Percentiles rank a stretch among this genome's conserved stretches.
phyloP scores from a whole-genome alignment of 2,888 invertebrate genomes.

The Lycaena phlaeas region DNA sequence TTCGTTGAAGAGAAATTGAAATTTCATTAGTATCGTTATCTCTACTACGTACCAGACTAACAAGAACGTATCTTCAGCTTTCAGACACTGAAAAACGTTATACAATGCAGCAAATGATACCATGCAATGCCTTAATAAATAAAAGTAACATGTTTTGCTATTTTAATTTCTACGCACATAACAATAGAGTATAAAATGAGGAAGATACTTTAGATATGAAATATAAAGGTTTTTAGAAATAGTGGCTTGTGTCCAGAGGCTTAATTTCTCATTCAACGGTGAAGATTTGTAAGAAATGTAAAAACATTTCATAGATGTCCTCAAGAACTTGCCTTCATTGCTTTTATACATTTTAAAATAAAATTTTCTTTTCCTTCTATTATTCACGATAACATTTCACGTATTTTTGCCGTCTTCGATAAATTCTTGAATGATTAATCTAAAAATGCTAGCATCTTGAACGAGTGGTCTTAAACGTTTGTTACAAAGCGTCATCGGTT shows the following conservation, averaged over 20 bases:
- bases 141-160: neutral
- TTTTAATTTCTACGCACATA: neutral
- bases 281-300: slow-evolving; percentile 1
- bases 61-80: slow-evolving; percentile 21
- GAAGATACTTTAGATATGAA: neutral
- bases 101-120: slow-evolving; percentile 16
- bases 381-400: too few species aligned
- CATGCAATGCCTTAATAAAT: slow-evolving; percentile 11
- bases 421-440: too few species aligned
- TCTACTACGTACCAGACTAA: slow-evolving; percentile 22
- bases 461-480: too few species aligned
- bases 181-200: neutral
- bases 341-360: slow-evolving; percentile 1
- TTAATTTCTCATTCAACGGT: slow-evolving; percentile 4
- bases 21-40: slow-evolving; percentile 54
- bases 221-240: neutral
- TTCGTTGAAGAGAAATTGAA: slow-evolving; percentile 42
- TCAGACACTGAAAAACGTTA: slow-evolving; percentile 25
- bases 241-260: slow-evolving; percentile 6
- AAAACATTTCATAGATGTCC: slow-evolving; percentile 3
- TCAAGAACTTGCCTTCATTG: slow-evolving; percentile 1
- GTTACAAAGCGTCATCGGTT: too few species aligned
- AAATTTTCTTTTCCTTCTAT: neutral
- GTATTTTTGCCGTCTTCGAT: too few species aligned
- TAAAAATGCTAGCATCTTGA: too few species aligned